Base-by-base conservation (phyloP, 2,113 vertebrate genomes). In the Xenus cinereus region DNA sequence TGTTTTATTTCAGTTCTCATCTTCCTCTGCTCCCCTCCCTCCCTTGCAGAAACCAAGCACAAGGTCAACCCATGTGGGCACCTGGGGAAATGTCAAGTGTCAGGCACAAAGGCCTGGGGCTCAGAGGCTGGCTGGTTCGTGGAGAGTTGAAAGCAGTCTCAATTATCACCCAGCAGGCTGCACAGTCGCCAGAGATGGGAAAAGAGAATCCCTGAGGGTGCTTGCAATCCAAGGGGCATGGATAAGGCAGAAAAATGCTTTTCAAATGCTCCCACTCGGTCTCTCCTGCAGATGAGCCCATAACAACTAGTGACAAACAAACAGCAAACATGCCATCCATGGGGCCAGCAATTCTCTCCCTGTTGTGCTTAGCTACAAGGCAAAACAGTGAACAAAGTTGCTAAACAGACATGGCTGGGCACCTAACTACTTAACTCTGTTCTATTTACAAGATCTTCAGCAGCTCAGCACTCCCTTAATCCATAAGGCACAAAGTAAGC, bases 381-480 rank as follows among this genome's bases (percentile, higher is more conserved):
- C 80, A 89, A 95, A 89, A 89, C 23, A 91, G 78, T 8, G 59
- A 95, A 79, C 3, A 0, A 97, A 92, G 77, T 21, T 91, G 67
- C 89, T 95, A 80, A 90, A 94, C 56, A 93, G 93, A 86, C 56
- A 90, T 90, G 95, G 75, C 91, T 82, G 84, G 64, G 83, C 41
- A 75, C 73, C 95, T 87, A 92, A 80, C 93, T 93, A 73, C 59
- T 95, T 92, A 93, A 93, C 68, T 91, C 95, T 89, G 75, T 87
- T 90, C 77, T 90, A 67, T 97, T 97, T 91, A 93, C 92, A 95
- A 96, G 62, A 48, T 74, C 89, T 96, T 94, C 84, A 72, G 86
- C 71, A 94, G 71, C 83, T 94, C 94, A 88, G 91, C 76, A 27
- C 81, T 94, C 84, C 33, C 53, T 59, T 89, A 91, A 95, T 87